Conservation (phyloP, 2,888 invertebrate genomes). For the Agrenia bidenticulata region DNA sequence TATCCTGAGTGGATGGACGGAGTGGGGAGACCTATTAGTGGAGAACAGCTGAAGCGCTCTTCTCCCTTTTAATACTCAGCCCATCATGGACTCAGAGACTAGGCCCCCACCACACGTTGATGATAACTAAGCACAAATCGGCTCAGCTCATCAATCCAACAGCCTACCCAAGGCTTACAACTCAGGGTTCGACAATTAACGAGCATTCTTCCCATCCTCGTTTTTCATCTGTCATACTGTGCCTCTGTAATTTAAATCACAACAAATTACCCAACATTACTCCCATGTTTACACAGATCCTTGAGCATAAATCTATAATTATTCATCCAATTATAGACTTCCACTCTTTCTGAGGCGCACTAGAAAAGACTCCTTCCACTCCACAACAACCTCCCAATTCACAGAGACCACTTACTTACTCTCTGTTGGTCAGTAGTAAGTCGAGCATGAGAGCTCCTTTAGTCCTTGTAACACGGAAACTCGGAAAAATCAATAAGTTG, state of each 20-base stretch:
- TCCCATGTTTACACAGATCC: not conserved
- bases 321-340: constrained; percentile 29
- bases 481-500: too few relatives aligned
- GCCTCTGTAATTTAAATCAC: constrained; percentile 51
- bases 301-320: constrained; percentile 24
- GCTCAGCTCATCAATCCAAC: constrained; percentile 9
- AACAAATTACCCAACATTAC: constrained; percentile 41
- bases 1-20: constrained; percentile 10
- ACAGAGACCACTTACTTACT: too few relatives aligned
- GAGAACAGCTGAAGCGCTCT: constrained; percentile 30
- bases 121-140: constrained; percentile 34
- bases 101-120: constrained; percentile 45
- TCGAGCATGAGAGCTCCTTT: too few relatives aligned
- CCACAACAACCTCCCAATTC: too few relatives aligned
- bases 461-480: too few relatives aligned
- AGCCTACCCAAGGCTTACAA: too few relatives aligned
- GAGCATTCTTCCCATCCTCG: constrained; percentile 31
- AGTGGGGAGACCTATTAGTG: constrained; percentile 41
- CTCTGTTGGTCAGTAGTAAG: too few relatives aligned
- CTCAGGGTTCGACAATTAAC: constrained; percentile 14
- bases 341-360: too few relatives aligned
- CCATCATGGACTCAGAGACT: constrained; percentile 31
- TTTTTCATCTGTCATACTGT: constrained; percentile 47
- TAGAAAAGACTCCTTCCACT: too few relatives aligned
- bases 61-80: constrained; percentile 2